phyloP scores from a whole-genome alignment of 64 coral and sea anemone genomes.

The Dendronephthya gigantea region DNA sequence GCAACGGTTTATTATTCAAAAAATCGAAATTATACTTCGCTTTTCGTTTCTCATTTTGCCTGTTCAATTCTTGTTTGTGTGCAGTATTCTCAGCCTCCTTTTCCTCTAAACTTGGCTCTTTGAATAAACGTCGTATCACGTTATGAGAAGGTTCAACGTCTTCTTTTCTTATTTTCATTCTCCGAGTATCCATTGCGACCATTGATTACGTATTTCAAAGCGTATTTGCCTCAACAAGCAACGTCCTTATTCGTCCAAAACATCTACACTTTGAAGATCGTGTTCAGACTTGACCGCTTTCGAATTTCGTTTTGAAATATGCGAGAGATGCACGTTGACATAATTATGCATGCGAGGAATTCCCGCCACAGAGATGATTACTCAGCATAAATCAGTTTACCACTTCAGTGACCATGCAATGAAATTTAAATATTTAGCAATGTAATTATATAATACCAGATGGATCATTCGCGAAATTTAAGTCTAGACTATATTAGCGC shows the following conservation, averaged over 20 bases:
- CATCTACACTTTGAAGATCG: neutral
- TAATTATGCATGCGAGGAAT: neutral
- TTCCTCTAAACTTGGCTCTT: neutral
- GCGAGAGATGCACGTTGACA: too few species aligned
- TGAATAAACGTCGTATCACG: neutral
- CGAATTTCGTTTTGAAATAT: neutral
- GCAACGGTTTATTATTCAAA: too few species aligned
- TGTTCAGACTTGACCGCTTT: neutral
- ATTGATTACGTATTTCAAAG: neutral
- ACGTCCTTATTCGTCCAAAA: neutral
- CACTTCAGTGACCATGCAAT: too few species aligned
- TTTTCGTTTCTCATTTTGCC: too few species aligned
- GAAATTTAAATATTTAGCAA: too few species aligned
- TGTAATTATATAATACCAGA: too few species aligned
- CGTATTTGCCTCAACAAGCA: neutral
- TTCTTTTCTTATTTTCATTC: neutral
- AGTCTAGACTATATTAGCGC: too few species aligned
- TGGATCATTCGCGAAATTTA: too few species aligned
- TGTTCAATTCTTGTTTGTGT: too few species aligned
- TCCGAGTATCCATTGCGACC: neutral
- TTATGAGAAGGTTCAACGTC: neutral
- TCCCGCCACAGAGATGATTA: neutral
- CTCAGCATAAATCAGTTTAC: neutral
- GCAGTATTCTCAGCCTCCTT: too few species aligned
- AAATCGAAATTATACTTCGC: too few species aligned